Percentiles rank a stretch among this genome's conserved stretches.
phyloP scores from a whole-genome alignment of 2,888 invertebrate species.

The Perizoma flavofasciatum region DNA sequence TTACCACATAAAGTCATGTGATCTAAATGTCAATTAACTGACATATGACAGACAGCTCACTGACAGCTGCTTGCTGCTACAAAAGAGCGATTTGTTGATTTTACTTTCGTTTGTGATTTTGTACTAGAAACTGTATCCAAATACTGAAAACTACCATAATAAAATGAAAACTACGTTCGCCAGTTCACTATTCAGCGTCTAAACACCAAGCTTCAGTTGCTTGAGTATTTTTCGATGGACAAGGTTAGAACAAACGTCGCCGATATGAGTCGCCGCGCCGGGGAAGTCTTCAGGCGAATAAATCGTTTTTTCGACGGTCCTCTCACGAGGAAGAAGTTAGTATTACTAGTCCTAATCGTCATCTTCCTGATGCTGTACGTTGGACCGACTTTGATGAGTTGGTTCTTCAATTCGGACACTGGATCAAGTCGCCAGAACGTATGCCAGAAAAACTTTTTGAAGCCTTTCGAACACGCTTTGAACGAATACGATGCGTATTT shows the following conservation, averaged over 20 bases:
- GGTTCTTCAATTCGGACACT: constrained; percentile 82
- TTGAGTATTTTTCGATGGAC: constrained; percentile 60
- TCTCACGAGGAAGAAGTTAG: constrained; percentile 76
- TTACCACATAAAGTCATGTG: no score
- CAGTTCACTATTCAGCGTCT: not conserved
- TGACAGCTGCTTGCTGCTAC: not conserved
- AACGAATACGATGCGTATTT: constrained; percentile 88
- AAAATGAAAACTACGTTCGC: constrained; percentile 14
- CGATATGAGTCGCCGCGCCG: constrained; percentile 76
- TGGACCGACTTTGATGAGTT: constrained; percentile 86
- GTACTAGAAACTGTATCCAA: not conserved
- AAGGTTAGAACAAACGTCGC: constrained; percentile 58
- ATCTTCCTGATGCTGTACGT: constrained; percentile 85
- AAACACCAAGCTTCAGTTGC: not conserved
- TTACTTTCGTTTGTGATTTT: not conserved
- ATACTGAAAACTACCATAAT: not conserved
- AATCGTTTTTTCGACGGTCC: constrained; percentile 77
- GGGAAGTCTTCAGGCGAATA: constrained; percentile 71
- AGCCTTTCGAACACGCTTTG: constrained; percentile 84
- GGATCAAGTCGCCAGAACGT: constrained; percentile 78
- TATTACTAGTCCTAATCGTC: constrained; percentile 78
- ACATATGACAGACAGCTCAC: not conserved
- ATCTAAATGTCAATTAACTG: no score
- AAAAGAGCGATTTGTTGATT: not conserved
- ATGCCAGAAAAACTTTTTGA: constrained; percentile 87